Conservation (phyloP, 1,140 invertebrate species). For the Zaprionus nigranus region DNA sequence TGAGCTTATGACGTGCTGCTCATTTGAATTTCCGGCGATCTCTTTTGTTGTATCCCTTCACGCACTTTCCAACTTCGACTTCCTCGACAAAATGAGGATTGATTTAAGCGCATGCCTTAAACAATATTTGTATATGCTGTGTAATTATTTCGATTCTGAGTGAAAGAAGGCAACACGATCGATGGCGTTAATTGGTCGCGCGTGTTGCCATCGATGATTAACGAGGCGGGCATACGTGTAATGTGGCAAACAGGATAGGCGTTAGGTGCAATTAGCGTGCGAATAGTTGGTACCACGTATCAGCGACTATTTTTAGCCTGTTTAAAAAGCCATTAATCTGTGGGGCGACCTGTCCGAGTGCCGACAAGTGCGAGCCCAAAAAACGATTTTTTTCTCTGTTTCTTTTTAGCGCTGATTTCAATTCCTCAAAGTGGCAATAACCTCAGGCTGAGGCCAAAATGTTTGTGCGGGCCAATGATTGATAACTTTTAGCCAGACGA, state of each 20-base stretch:
- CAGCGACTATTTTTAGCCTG: conserved; percentile 63
- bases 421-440: conserved; percentile 80
- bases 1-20: neutral
- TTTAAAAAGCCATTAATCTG: conserved; percentile 73
- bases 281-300: conserved; percentile 51
- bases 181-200: conserved; percentile 28
- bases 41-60: neutral
- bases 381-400: conserved; percentile 13
- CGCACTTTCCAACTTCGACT: conserved; percentile 19
- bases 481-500: conserved; percentile 56
- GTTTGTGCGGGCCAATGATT: conserved; percentile 61
- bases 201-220: conserved; percentile 46
- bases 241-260: conserved; percentile 30
- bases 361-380: conserved; percentile 63
- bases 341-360: conserved; percentile 49
- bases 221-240: conserved; percentile 37
- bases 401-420: conserved; percentile 39
- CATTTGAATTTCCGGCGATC: conserved; percentile 22
- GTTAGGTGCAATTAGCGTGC: conserved; percentile 31
- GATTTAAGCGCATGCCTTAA: neutral
- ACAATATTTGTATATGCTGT: neutral
- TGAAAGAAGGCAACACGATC: conserved; percentile 18
- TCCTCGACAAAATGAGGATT: conserved; percentile 17
- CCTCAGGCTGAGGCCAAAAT: conserved; percentile 66
- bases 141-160: conserved; percentile 4